Evolutionary conservation across 2,113 vertebrate species (phyloP).

Genomic region (Lophotis ruficrista): DNA sequence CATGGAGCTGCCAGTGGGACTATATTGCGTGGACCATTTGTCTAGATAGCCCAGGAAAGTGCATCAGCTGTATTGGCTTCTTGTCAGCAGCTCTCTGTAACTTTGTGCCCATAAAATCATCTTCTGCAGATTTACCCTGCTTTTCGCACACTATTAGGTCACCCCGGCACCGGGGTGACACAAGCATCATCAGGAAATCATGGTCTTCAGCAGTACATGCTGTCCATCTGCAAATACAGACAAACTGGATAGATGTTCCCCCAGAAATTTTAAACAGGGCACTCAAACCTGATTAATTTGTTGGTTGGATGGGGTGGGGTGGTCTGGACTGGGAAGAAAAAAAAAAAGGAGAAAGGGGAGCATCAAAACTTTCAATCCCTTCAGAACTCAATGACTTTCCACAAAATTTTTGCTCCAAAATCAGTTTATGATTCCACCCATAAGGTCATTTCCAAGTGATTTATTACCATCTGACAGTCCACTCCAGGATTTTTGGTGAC

Average conservation of each 20-base stretch:
- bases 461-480: neutral
- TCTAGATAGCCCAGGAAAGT: conserved; percentile 1
- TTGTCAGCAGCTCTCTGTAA: neutral
- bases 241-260: neutral
- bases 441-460: neutral
- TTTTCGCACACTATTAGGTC: neutral
- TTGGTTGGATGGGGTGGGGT: neutral
- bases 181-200: neutral
- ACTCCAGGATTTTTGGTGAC: conserved; percentile 15
- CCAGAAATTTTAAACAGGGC: neutral
- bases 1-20: conserved; percentile 38
- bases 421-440: neutral
- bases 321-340: neutral
- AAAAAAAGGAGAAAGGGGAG: neutral
- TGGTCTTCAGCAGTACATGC: neutral
- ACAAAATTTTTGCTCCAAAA: neutral
- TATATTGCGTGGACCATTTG: neutral
- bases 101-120: neutral
- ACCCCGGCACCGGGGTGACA: neutral
- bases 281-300: neutral
- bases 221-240: neutral
- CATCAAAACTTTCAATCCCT: neutral
- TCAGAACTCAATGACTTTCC: neutral
- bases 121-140: neutral
- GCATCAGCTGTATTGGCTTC: conserved; percentile 4